phyloP scores from a whole-genome alignment of 2,113 vertebrate genomes.

The Galeopterus variegatus region DNA sequence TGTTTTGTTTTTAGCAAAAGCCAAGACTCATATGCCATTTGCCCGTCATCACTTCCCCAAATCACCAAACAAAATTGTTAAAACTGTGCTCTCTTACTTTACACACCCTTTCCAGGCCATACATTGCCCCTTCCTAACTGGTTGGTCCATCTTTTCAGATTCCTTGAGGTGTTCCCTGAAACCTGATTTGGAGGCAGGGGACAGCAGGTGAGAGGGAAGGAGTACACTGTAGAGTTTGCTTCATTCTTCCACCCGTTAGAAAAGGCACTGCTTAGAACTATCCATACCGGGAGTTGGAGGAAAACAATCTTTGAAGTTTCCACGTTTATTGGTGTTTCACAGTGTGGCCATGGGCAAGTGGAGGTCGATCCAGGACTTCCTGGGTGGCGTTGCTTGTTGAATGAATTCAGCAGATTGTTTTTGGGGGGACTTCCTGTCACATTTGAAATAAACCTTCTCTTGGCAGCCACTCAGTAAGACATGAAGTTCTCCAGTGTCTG shows the following conservation, averaged over 20 bases:
- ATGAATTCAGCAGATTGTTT: not conserved
- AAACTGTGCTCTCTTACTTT: not conserved
- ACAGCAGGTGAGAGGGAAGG: not conserved
- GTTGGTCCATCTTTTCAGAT: not conserved
- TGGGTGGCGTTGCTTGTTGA: not conserved
- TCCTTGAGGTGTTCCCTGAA: not conserved
- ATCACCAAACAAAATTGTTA: not conserved
- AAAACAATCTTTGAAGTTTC: not conserved
- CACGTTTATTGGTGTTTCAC: not conserved
- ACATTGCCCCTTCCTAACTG: not conserved
- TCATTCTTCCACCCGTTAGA: not conserved
- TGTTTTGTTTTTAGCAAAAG: constrained; percentile 34
- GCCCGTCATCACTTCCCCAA: not conserved
- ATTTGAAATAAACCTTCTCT: not conserved
- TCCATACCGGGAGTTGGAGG: not conserved
- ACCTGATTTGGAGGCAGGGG: not conserved
- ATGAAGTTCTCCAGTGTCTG: not conserved
- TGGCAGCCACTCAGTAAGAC: not conserved
- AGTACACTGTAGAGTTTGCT: not conserved
- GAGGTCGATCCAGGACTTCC: not conserved
- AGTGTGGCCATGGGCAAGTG: not conserved
- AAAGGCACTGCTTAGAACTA: not conserved
- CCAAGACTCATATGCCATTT: not conserved
- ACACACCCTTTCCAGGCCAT: not conserved
- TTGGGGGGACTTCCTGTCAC: not conserved